Base-by-base conservation (phyloP, 1,140 invertebrate species). In the Bombus huntii region DNA sequence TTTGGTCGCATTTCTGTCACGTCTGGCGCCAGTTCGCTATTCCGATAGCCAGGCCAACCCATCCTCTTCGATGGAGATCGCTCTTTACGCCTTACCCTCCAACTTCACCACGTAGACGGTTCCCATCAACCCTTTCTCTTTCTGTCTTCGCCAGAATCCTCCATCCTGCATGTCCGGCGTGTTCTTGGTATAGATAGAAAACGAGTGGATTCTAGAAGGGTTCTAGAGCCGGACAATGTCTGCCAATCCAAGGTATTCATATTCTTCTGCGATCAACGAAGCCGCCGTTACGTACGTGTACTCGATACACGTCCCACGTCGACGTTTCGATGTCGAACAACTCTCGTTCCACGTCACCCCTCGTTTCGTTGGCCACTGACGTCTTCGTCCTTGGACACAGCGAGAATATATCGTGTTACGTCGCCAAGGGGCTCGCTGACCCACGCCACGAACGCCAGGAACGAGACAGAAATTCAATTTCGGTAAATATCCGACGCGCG, bases 391-490 rank as follows among this genome's bases (percentile, higher is more conserved):
- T 59, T 79, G 53, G 75, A 80, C 42, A 34, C 31, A 5, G 12
- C 1, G 65, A 76, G 87, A 22, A 25, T 4, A 90, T 89, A 88
- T 90, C 81, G 82, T 85, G 89, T 91, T 89, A 90, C 76, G 70
- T 68, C 68, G 81, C 71, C 81, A 87, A 72, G 76, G 81, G 84
- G 39, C 42, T 66, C 57, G 65, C 72, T 79, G 74, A 77, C 39
- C 87, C 81, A 85, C 88, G 65, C 73, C n/a, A 31, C 75, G 81
- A 89, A 77, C 80, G 86, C 81, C 42, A 42, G 28, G 44, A 28
- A 81, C 83, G 68, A 75, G 72, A 74, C 81, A 78, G 82, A 92
- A 92, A 92, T 92, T 92, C 92, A 92, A 92, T 92, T 92, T 91
- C 85, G 73, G 81, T 88, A 92, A 92, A 92, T 89, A 91, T 92